Evolutionary conservation across 2,888 invertebrate genomes (phyloP), one percentile per base, ranked within the genome.

Genomic region (Phanerotoma sp.): DNA sequence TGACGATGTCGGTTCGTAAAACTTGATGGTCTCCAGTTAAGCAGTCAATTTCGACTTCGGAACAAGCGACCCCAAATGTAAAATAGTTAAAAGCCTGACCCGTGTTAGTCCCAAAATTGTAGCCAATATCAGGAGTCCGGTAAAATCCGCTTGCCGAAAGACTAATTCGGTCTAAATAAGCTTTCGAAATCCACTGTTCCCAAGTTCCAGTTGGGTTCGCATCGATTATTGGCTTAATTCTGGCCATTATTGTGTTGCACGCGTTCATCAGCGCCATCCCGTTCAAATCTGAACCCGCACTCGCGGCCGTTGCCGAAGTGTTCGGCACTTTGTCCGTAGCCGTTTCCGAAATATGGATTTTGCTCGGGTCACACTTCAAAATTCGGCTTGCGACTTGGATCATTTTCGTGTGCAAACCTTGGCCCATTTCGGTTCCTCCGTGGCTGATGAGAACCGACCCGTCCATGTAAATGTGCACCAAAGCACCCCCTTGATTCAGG

Each of bases 401-500:
- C 89, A 96, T 93, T 81, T 97, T 97, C 0, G 93, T 97, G 73
- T 96, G 91, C 4, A 98, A 80, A 2, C 97, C 97, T 79, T 97
- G 97, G 0, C 97, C 97, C 89, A 97, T 96, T 82, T 97, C 97
- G 7, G 91, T 89, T n/a, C 96, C 96, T 28, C 93, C 94, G 72
- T 94, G 95, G 1, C 89, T 86, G 15, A 97, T 67, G 10, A 96
- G 80, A 3, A 97, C 92, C 0, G 95, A 93, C 1, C 95, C 96
- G 75, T 93, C 92, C 0, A 81, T 81, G 72, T 96, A 95, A n/a
- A 95, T 83, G 37, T 92, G 84, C 2, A 97, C 83, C 50, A 97
- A 79, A 1, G 96, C 94, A 6, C 93, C 95, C 3, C 86, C 88
- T 80, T 95, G 94, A 74, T 93, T 93, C 22, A 94, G 74, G 68